Evolutionary conservation across 2,888 invertebrate genomes (phyloP), one percentile per base, ranked within the genome.

Genomic region (Leucozona laternaria): DNA sequence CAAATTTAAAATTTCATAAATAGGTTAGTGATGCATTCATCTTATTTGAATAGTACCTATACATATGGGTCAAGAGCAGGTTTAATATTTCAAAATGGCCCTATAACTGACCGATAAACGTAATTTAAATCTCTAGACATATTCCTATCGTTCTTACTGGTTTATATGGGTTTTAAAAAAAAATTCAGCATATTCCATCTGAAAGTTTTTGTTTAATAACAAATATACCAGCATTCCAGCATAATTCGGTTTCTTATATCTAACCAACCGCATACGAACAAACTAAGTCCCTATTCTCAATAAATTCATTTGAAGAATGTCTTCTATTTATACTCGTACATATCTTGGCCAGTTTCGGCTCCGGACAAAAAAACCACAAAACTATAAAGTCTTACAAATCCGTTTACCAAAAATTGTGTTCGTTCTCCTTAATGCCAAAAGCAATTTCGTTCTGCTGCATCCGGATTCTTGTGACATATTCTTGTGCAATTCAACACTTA

Each of bases 371-470:
- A 72, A 79, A 15, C 50, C 68, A 40, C 68, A 8, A 40, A 71
- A 48, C 50, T 55, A n/a, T n/a, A 10, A 64, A 79, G 68, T 48
- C 73, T 43, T 66, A 17, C 31, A 60, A 80, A 77, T 72, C 66
- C 77, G n/a, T 77, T 70, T 80, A 85, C 64, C 76, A 58, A 85
- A 77, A 80, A 80, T 85, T 66, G 64, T 79, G 48, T 84, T 75
- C 75, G 48, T 84, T 75, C 75, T 79, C 43, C 68, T 62, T 80
- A 85, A 85, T 77, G 72, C 71, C 80, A 85, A 80, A 80, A 85
- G 80, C 72, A 80, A 85, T 85, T 85, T 85, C 68, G 37, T 77
- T 31, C 71, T 76, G 20, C 25, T 68, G 58, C 84, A 73, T 79
- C 75, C 75, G 64, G 50, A n/a, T n/a, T n/a, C 40, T 15, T 15